Conservation (phyloP, 2,888 invertebrate genomes). For the Orthosia gracilis region DNA sequence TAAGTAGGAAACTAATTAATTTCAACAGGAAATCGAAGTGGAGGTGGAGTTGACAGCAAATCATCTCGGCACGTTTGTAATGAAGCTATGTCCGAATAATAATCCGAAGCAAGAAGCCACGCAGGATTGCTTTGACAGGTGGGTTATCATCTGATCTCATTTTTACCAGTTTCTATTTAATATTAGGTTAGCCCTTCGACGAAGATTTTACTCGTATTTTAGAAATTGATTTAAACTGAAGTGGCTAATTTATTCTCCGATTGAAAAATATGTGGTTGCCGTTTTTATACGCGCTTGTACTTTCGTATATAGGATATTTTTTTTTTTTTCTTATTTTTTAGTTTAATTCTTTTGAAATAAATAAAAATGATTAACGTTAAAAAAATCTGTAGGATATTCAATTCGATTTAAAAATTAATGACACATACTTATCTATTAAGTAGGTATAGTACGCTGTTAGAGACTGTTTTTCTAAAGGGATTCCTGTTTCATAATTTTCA, state of each 20-base stretch:
- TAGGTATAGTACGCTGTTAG: too few relatives aligned
- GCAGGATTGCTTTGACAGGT: constrained; percentile 96
- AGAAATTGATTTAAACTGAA: not conserved
- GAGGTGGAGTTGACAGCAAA: constrained; percentile 97
- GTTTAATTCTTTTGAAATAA: too few relatives aligned
- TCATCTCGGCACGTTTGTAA: constrained; percentile 96
- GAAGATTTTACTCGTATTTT: not conserved
- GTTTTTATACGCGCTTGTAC: too few relatives aligned
- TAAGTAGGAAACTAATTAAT: constrained; percentile 31
- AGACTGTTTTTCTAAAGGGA: not conserved
- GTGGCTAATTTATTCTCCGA: too few relatives aligned
- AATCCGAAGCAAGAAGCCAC: constrained; percentile 95
- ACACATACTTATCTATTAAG: too few relatives aligned
- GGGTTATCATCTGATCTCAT: not conserved
- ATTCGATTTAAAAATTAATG: too few relatives aligned
- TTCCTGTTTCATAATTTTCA: constrained; percentile 70
- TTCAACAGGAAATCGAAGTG: constrained; percentile 94
- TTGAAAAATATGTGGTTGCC: too few relatives aligned
- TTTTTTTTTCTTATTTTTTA: too few relatives aligned
- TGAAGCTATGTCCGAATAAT: constrained; percentile 96
- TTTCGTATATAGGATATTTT: too few relatives aligned
- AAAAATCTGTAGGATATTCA: too few relatives aligned
- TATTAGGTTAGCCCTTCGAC: not conserved
- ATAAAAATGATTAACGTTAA: too few relatives aligned
- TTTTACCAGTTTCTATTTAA: not conserved